phyloP scores from a whole-genome alignment of 1,140 invertebrate species.

The Conus ventricosus region DNA sequence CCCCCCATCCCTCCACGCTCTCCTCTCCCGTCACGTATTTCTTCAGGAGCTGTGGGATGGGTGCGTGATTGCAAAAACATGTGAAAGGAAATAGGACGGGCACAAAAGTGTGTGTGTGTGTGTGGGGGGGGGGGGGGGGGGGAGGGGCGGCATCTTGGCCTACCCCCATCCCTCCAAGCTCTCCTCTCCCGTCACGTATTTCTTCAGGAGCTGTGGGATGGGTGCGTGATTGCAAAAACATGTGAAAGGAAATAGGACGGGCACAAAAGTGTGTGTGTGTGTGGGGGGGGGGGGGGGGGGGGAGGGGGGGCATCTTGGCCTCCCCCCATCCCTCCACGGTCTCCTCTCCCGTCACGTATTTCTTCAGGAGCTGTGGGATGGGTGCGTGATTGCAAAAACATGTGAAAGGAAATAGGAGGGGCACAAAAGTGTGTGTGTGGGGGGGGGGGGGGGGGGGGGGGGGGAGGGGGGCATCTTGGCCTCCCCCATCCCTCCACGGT shows the following conservation, averaged over 20 bases:
- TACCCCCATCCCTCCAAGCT: constrained; percentile 71
- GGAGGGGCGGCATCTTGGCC: constrained; percentile 72
- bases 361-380: constrained; percentile 64
- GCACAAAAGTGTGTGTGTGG: background rate
- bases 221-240: no score
- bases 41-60: constrained; percentile 62
- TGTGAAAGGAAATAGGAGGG: background rate
- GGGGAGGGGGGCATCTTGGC: no score
- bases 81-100: background rate
- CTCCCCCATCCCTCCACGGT: constrained; percentile 70
- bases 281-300: no score
- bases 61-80: no score
- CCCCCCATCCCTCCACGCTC: constrained; percentile 70
- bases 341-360: constrained; percentile 64
- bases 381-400: no score
- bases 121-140: no score
- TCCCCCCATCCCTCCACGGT: constrained; percentile 71
- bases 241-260: background rate
- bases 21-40: constrained; percentile 66
- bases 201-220: constrained; percentile 64
- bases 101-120: background rate
- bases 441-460: no score
- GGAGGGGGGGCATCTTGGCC: constrained; percentile 72
- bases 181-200: constrained; percentile 64
- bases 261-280: background rate